These are phyloP conservation scores for Lagenorhynchus albirostris DNA, from an alignment of 2,113 vertebrate species.

Conservation along the genomic window DNA sequence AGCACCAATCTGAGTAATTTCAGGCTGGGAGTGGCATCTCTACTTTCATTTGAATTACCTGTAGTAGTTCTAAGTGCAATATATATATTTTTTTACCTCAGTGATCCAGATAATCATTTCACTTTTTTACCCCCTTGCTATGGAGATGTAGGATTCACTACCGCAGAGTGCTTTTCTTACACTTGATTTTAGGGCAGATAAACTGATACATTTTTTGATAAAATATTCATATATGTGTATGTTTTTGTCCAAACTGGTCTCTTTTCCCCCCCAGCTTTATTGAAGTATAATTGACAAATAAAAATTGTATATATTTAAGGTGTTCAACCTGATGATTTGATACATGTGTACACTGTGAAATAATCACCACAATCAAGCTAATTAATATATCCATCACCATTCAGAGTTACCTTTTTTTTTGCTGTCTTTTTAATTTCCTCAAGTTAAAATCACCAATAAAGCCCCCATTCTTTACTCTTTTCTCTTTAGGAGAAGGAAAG, in stretches of 20 bases:
- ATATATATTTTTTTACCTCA: background rate
- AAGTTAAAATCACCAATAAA: background rate
- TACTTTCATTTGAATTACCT: conserved; percentile 23
- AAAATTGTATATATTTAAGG: background rate
- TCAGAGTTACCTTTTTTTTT: background rate
- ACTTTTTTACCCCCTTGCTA: background rate
- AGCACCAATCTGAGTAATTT: background rate
- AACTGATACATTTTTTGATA: conserved; percentile 17
- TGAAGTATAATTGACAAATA: background rate
- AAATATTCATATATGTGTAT: background rate
- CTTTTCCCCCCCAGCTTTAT: background rate
- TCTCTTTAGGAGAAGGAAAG: conserved; percentile 24
- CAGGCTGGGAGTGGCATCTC: background rate
- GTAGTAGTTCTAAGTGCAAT: background rate
- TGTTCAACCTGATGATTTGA: background rate
- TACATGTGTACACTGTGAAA: background rate
- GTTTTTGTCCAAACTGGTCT: background rate
- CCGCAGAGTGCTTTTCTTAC: background rate
- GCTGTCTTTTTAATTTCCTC: background rate
- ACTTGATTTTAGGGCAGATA: conserved; percentile 31
- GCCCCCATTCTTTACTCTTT: background rate
- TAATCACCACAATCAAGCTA: background rate
- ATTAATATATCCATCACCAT: background rate
- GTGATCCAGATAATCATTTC: background rate
- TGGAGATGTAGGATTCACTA: background rate